Evolutionary conservation across 2,888 invertebrate genomes (phyloP).

Genomic region (Dinocampus coccinellae): DNA sequence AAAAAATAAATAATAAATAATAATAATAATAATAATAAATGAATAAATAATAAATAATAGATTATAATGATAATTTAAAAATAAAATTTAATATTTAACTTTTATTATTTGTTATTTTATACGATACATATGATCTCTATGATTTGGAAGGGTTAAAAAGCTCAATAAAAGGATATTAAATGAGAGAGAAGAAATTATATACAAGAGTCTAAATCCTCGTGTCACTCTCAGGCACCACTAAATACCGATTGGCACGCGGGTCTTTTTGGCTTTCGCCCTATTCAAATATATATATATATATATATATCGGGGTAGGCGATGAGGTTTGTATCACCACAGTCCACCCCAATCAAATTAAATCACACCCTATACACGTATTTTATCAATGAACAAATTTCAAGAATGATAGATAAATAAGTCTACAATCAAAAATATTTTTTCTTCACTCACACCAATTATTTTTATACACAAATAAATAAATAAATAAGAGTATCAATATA

Average conservation of each 20-base stretch:
- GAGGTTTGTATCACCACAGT: conserved; percentile 41
- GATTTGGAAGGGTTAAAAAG: conserved; percentile 22
- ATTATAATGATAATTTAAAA: not conserved
- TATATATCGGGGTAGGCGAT: not conserved
- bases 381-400: conserved; percentile 40
- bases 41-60: too few relatives aligned
- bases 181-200: not conserved
- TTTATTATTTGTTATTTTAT: not conserved
- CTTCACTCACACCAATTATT: conserved; percentile 44
- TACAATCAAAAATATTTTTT: not conserved
- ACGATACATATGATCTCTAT: conserved; percentile 7
- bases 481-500: too few relatives aligned
- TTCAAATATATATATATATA: conserved; percentile 19
- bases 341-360: conserved; percentile 65
- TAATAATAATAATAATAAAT: not conserved
- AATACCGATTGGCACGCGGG: conserved; percentile 63
- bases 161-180: not conserved
- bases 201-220: conserved; percentile 40
- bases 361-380: conserved; percentile 58
- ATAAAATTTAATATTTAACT: not conserved
- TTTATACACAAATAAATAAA: not conserved
- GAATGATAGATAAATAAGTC: not conserved
- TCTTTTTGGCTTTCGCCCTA: conserved; percentile 35
- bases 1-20: not conserved
- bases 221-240: conserved; percentile 63